phyloP scores from a whole-genome alignment of 2,888 invertebrate genomes.

The Pyrrhia umbra region DNA sequence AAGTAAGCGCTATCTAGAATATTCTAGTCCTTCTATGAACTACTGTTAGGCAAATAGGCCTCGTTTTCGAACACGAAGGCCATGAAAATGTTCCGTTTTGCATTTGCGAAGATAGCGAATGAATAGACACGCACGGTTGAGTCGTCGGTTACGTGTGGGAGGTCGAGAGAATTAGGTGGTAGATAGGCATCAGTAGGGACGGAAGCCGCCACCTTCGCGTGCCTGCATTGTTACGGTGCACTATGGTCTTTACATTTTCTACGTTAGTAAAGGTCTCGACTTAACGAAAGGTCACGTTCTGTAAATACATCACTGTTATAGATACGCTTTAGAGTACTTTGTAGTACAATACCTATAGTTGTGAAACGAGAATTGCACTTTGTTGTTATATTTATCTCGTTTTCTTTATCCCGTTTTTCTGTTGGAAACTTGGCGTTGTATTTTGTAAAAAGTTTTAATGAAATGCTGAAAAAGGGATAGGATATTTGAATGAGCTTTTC shows the following conservation, averaged over 20 bases:
- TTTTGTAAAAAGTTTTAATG: constrained; percentile 46
- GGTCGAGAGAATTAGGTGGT: constrained; percentile 63
- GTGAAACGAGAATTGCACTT: constrained; percentile 7
- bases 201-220: constrained; percentile 72
- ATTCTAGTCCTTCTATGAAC: constrained; percentile 14
- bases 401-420: constrained; percentile 18
- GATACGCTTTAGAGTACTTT: constrained; percentile 30
- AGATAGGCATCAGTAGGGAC: constrained; percentile 67
- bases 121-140: constrained; percentile 65
- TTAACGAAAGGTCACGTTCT: constrained; percentile 72
- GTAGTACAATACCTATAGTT: neutral
- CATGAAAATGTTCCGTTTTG: constrained; percentile 55
- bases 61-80: constrained; percentile 45
- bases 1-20: constrained; percentile 33
- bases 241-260: constrained; percentile 62
- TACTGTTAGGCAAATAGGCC: constrained; percentile 38
- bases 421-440: constrained; percentile 20
- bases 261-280: constrained; percentile 65
- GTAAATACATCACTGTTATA: constrained; percentile 70
- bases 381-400: constrained; percentile 1
- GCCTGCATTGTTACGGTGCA: constrained; percentile 72
- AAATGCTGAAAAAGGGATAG: constrained; percentile 35
- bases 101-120: constrained; percentile 56
- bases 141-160: constrained; percentile 48
- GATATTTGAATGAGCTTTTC: constrained; percentile 16